A percentile compares a stretch with the other conserved stretches of the same genome.
phyloP scores from a whole-genome alignment of 2,888 invertebrate genomes.

The Tiliacea aurago region DNA sequence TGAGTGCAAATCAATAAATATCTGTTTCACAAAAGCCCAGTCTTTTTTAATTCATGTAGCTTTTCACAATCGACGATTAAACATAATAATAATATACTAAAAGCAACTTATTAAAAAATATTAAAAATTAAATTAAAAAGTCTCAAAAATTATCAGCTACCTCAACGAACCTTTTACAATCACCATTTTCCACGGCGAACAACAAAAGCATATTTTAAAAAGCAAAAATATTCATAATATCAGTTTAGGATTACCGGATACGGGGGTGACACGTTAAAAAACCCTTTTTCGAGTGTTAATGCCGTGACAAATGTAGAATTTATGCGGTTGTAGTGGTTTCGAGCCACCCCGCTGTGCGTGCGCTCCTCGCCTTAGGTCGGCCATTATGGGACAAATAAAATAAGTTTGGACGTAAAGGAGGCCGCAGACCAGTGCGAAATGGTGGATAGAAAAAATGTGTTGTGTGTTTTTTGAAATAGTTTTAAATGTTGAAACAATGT shows the following conservation, averaged over 20 bases:
- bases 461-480: slow-evolving; percentile 46
- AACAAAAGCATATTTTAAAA: slow-evolving; percentile 80
- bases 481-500: slow-evolving; percentile 47
- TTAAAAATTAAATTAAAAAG: slow-evolving; percentile 9
- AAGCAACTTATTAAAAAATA: slow-evolving; percentile 1
- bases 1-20: not conserved
- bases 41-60: not conserved
- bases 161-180: slow-evolving; percentile 43
- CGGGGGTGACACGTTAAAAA: slow-evolving; percentile 88
- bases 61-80: slow-evolving; percentile 25
- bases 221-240: slow-evolving; percentile 79
- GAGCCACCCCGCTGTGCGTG: slow-evolving; percentile 82
- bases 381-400: slow-evolving; percentile 70
- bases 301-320: slow-evolving; percentile 90
- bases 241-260: slow-evolving; percentile 86
- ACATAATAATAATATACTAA: not conserved
- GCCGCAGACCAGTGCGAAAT: slow-evolving; percentile 65
- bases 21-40: not conserved
- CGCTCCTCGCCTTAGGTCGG: slow-evolving; percentile 72
- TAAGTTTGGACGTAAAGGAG: slow-evolving; percentile 59
- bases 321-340: slow-evolving; percentile 85
- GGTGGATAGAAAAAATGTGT: slow-evolving; percentile 27
- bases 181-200: slow-evolving; percentile 74
- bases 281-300: slow-evolving; percentile 89
- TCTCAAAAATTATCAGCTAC: slow-evolving; percentile 48